These are phyloP conservation scores for Deroplatys truncata DNA, from an alignment of 2,888 invertebrate species.

Conservation along the genomic window DNA sequence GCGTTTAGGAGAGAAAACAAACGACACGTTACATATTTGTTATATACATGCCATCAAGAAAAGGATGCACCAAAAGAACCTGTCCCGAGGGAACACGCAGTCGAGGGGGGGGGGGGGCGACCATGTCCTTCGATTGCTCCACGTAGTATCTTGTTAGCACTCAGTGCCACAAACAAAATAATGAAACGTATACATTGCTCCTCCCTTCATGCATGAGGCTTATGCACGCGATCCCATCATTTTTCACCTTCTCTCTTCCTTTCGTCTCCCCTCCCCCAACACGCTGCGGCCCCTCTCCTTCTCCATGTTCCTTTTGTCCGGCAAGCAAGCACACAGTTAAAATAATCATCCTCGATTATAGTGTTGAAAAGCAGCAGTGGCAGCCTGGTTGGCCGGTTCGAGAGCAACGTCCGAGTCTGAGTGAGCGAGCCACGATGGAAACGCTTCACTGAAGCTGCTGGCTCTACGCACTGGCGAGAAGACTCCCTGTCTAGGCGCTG, in stretches of 20 bases:
- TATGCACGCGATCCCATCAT: constrained; percentile 17
- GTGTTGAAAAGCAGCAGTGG: constrained; percentile 23
- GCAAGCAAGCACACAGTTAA: constrained; percentile 17
- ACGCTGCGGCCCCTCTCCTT: not conserved
- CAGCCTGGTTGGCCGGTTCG: not conserved
- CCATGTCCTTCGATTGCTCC: constrained; percentile 3
- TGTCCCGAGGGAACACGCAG: constrained; percentile 10
- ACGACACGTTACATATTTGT: not conserved
- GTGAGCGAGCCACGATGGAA: not conserved
- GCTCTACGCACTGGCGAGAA: not conserved
- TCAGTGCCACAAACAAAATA: constrained; percentile 15
- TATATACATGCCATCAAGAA: not conserved
- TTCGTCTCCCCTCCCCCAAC: not conserved
- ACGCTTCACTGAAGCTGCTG: not conserved
- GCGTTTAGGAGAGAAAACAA: not conserved
- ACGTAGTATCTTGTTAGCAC: constrained; percentile 13
- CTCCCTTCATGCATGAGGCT: constrained; percentile 11
- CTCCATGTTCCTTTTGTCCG: constrained; percentile 7
- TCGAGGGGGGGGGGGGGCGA: not conserved
- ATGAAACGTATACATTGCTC: constrained; percentile 10
- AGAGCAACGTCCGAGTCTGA: constrained; percentile 6
- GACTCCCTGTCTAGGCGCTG: not conserved
- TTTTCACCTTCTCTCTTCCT: constrained; percentile 1
- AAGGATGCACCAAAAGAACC: not conserved
- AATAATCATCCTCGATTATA: constrained; percentile 22